Base-by-base conservation (phyloP, 2,113 vertebrate genomes). In the Ageneiosus marmoratus region DNA sequence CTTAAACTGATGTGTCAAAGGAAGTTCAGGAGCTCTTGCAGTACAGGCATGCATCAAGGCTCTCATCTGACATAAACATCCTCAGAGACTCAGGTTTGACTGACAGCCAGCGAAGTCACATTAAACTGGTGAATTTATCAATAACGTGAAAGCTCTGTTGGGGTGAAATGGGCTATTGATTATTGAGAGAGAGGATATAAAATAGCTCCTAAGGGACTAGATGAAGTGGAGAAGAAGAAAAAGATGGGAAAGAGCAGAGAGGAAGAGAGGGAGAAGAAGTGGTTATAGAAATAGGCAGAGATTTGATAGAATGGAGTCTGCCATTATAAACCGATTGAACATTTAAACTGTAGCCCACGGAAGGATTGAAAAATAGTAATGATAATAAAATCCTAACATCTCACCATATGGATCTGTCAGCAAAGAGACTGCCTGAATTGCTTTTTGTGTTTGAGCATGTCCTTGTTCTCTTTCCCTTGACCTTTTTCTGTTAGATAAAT, bases 81-180 rank as follows among this genome's bases (percentile, higher is more conserved):
- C 34, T 20, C 62, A 27, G 84, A 58, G 84, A 76, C 74, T 50
- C 37, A 0, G 16, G 5, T 70, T 37, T 82, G 87, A 88, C 34
- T 79, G 82, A 84, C 79, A 80, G 87, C 51, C n/a, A 44, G 44
- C 1, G n/a, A 20, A 76, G 83, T 75, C 24, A 5, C 72, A 74
- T 79, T 82, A 53, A 83, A 70, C 76, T 50, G 41, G 44, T 29
- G 62, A 84, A 80, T 46, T 86, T 67, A 86, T 88, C 84, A 84
- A 88, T 84, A 88, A 55, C 0, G 51, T 74, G 58, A 55, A 37
- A 81, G 60, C 78, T 44, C 75, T 80, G 82, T 65, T 62, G 22
- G 27, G 77, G 76, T 86, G 85, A 86, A 88, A 88, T 84, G 69
- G 83, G 60, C 83, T 80, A 88, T 88, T 5, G 87, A 88, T 86